Evolutionary conservation across 2,797 vertebrate genomes (phyloP).

Genomic region (Sebastes diaconus): DNA sequence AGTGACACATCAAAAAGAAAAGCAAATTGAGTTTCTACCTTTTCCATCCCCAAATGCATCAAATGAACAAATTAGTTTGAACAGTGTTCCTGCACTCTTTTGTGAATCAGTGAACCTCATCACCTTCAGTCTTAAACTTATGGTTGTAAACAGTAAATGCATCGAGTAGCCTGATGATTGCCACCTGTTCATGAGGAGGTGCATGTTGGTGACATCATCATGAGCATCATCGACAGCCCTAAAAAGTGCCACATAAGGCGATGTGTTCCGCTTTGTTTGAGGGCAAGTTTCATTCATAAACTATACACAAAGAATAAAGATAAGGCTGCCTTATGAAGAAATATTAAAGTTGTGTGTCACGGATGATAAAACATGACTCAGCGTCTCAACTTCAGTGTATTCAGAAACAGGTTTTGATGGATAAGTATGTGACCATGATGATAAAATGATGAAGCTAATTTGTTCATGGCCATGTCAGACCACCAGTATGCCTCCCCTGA

Average conservation of each 20-base stretch:
- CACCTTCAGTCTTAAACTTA: not conserved
- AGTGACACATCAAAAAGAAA: not conserved
- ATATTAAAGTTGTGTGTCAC: not conserved
- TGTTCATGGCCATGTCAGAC: not conserved
- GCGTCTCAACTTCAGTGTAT: not conserved
- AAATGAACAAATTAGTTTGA: not conserved
- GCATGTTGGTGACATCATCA: not conserved
- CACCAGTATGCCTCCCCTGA: too few species aligned
- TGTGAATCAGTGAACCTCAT: too few species aligned
- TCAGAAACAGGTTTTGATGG: not conserved
- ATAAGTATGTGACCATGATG: not conserved
- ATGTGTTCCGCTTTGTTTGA: not conserved
- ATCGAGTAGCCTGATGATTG: not conserved
- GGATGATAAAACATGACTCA: not conserved
- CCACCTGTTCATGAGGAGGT: not conserved
- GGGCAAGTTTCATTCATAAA: not conserved
- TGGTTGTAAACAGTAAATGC: not conserved
- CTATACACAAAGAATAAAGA: not conserved
- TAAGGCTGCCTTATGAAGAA: not conserved
- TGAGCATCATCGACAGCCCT: not conserved
- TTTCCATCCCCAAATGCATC: not conserved
- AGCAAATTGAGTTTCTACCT: not conserved
- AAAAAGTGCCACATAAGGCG: not conserved
- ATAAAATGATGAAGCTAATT: not conserved
- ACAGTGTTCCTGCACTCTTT: too few species aligned